phyloP scores from a whole-genome alignment of 1,140 invertebrate genomes.

The Drosophila simulans region DNA sequence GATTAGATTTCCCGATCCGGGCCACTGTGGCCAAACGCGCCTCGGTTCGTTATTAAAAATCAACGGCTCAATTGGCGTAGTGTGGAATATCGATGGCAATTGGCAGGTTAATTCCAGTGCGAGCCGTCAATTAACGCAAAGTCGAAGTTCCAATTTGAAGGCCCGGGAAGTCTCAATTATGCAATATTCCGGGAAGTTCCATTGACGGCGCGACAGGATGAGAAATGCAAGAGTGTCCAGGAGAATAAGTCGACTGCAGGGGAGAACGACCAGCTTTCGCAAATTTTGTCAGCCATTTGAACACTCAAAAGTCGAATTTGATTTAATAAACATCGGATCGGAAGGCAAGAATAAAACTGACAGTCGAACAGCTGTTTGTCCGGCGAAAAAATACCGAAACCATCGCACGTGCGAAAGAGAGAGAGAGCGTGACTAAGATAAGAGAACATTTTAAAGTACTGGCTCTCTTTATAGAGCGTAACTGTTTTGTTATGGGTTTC shows the following conservation, averaged over 20 bases:
- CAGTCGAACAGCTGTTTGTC: constrained; percentile 28
- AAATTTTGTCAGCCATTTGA: constrained; percentile 44
- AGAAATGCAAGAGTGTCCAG: constrained; percentile 10
- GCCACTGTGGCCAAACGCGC: constrained; percentile 11
- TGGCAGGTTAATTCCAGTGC: constrained; percentile 20
- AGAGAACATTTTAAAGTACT: neutral
- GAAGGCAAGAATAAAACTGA: constrained; percentile 12
- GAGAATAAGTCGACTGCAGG: neutral
- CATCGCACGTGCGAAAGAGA: constrained; percentile 5
- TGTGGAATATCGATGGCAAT: constrained; percentile 26
- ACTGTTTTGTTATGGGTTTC: neutral
- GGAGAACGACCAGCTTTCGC: constrained; percentile 19
- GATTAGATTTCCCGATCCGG: constrained; percentile 57
- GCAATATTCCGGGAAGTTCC: constrained; percentile 30
- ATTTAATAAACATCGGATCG: constrained; percentile 10
- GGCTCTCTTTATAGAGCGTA: neutral
- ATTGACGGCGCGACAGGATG: neutral
- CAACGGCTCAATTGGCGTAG: constrained; percentile 52
- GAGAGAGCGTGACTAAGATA: constrained; percentile 9
- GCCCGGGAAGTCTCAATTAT: constrained; percentile 19
- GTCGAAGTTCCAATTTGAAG: constrained; percentile 18
- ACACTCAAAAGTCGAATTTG: constrained; percentile 6
- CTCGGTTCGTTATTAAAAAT: constrained; percentile 25
- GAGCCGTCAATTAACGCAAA: constrained; percentile 8
- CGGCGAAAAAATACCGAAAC: constrained; percentile 6